These are phyloP conservation scores for Zosterops hypoxanthus DNA, from an alignment of 2,113 vertebrate genomes.

Conservation along the genomic window DNA sequence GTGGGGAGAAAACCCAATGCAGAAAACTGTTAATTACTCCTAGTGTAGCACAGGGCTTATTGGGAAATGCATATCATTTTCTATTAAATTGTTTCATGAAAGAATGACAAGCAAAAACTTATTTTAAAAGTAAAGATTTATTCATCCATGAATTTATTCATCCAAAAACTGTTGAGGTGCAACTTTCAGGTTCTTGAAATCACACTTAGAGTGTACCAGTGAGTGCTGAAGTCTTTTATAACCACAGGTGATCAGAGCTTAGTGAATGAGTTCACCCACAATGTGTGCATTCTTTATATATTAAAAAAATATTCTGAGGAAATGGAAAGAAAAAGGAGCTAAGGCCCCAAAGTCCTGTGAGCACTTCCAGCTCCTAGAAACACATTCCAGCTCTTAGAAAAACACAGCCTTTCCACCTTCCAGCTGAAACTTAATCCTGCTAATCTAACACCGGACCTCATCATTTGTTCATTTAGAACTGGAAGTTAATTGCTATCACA, in stretches of 20 bases:
- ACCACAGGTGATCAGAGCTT: not conserved
- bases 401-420: not conserved
- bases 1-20: not conserved
- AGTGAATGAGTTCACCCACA: not conserved
- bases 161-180: not conserved
- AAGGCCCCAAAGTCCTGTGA: not conserved
- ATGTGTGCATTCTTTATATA: not conserved
- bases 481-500: not conserved
- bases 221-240: not conserved
- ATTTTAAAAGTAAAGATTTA: not conserved
- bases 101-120: not conserved
- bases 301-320: not conserved
- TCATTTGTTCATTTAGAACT: not conserved
- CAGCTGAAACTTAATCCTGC: not conserved
- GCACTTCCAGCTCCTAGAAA: not conserved
- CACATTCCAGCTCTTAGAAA: not conserved
- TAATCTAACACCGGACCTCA: not conserved
- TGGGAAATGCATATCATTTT: not conserved
- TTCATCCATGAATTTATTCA: not conserved
- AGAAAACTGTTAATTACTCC: not conserved
- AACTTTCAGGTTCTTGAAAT: not conserved
- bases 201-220: fast-evolving
- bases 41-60: not conserved
- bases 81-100: not conserved
- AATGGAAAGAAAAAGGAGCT: not conserved